These are phyloP conservation scores for Pelagia noctiluca DNA, from an alignment of 30 jellyfish, hydroid and myxozoan genomes.

Conservation along the genomic window DNA sequence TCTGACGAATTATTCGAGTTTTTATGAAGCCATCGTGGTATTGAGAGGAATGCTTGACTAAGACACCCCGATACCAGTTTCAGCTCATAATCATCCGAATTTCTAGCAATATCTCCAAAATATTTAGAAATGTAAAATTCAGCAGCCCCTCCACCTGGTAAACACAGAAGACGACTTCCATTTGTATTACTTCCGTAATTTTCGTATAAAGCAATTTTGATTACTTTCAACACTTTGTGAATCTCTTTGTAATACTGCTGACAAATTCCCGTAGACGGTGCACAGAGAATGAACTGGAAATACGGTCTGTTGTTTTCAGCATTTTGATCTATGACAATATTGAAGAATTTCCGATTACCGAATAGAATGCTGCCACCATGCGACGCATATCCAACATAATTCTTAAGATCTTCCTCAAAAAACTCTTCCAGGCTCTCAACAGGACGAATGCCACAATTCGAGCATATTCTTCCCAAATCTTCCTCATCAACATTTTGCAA, in stretches of 20 bases:
- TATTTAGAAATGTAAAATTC: slow-evolving; percentile 27
- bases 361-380: slow-evolving; percentile 3
- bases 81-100: slow-evolving; percentile 7
- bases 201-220: slow-evolving; percentile 43
- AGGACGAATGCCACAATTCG: slow-evolving; percentile 20
- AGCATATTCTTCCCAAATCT: slow-evolving; percentile 33
- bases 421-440: slow-evolving; percentile 33
- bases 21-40: slow-evolving; percentile 45
- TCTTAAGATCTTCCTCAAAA: neutral
- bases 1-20: slow-evolving; percentile 21
- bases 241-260: slow-evolving; percentile 55
- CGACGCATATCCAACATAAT: slow-evolving; percentile 22
- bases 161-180: neutral
- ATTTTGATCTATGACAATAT: slow-evolving; percentile 2
- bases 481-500: slow-evolving; percentile 43
- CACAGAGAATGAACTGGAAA: slow-evolving; percentile 40
- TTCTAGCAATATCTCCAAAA: neutral
- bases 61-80: slow-evolving; percentile 24
- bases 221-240: slow-evolving; percentile 36
- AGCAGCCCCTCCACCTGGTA: slow-evolving; percentile 67
- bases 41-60: slow-evolving; percentile 36
- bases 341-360: slow-evolving; percentile 33
- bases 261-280: slow-evolving; percentile 59
- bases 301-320: slow-evolving; percentile 13
- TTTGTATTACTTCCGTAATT: slow-evolving; percentile 21